A percentile compares a stretch with the other conserved stretches of the same genome.
Evolutionary conservation across 1,140 invertebrate genomes (phyloP).

Genomic region (Dendroctonus ponderosae): DNA sequence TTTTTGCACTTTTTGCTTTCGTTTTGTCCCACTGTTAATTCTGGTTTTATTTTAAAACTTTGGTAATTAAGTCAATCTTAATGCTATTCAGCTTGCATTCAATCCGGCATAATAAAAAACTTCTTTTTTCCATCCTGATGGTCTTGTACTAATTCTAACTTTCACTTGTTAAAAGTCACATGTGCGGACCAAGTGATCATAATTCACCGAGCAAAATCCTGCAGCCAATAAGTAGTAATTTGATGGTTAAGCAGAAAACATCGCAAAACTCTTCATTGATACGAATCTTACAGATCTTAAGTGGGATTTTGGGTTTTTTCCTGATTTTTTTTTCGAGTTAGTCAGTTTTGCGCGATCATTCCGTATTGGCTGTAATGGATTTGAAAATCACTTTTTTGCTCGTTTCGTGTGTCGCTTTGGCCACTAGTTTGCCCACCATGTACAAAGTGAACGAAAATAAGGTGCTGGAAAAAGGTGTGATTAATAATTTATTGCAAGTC

Average conservation of each 20-base stretch:
- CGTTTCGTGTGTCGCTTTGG: not conserved
- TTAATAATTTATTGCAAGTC: not conserved
- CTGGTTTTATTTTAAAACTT: no score
- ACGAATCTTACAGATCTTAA: slow-evolving; percentile 14
- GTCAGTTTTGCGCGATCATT: not conserved
- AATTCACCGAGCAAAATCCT: not conserved
- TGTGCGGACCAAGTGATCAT: slow-evolving; percentile 1
- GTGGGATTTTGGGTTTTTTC: slow-evolving; percentile 3
- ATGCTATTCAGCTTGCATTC: slow-evolving; percentile 2
- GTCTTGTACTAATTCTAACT: slow-evolving; percentile 11
- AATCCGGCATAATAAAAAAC: not conserved
- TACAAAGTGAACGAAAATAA: slow-evolving; percentile 44
- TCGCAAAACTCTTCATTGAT: slow-evolving; percentile 20
- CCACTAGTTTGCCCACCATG: slow-evolving; percentile 36
- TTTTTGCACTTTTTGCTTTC: not conserved
- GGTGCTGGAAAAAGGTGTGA: slow-evolving; percentile 43
- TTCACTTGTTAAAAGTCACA: slow-evolving; percentile 15
- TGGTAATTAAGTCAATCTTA: not conserved
- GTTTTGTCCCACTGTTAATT: not conserved
- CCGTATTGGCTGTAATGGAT: slow-evolving; percentile 4
- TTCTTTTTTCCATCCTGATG: no score
- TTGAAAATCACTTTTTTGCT: slow-evolving; percentile 24
- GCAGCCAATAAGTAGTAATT: not conserved
- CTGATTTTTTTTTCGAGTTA: slow-evolving; percentile 12
- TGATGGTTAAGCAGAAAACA: slow-evolving; percentile 6